Percentiles rank a stretch among this genome's conserved stretches.
These are phyloP conservation scores for Araneus ventricosus DNA, from an alignment of 1,140 invertebrate species.

Conservation along the genomic window DNA sequence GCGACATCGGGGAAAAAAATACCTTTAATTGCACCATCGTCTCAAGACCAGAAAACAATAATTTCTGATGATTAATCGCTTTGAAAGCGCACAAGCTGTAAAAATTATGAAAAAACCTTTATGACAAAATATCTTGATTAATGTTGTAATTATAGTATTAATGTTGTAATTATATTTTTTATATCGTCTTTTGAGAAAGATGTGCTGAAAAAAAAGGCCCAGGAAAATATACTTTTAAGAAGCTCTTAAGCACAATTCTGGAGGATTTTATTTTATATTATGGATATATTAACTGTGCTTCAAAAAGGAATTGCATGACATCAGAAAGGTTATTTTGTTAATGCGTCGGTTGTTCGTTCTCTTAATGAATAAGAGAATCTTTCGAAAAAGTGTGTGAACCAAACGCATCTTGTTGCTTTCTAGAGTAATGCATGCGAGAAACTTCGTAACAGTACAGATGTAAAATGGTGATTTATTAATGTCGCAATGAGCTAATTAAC, in stretches of 20 bases:
- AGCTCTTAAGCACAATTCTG: not conserved
- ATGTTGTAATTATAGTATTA: slow-evolving; percentile 14
- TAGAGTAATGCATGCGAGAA: too few relatives aligned
- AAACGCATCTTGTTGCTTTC: too few relatives aligned
- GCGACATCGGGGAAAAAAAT: not conserved
- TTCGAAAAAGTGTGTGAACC: not conserved
- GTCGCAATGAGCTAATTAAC: not conserved
- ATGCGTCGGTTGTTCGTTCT: not conserved
- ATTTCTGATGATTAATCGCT: slow-evolving; percentile 18
- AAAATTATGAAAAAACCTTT: not conserved
- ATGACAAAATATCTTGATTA: slow-evolving; percentile 18
- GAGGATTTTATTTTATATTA: not conserved
- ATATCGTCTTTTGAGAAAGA: not conserved
- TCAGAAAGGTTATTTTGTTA: not conserved
- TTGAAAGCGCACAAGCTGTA: not conserved
- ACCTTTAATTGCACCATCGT: not conserved
- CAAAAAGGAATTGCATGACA: not conserved
- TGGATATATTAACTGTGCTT: not conserved
- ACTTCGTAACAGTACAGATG: too few relatives aligned
- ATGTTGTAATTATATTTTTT: slow-evolving; percentile 11
- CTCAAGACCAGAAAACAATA: not conserved
- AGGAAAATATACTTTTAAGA: not conserved
- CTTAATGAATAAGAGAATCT: not conserved
- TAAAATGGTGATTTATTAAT: not conserved
- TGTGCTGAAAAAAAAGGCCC: not conserved